A percentile compares a stretch with the other conserved stretches of the same genome.
phyloP scores from a whole-genome alignment of 2,888 invertebrate species.

The Teleiodes luculella region DNA sequence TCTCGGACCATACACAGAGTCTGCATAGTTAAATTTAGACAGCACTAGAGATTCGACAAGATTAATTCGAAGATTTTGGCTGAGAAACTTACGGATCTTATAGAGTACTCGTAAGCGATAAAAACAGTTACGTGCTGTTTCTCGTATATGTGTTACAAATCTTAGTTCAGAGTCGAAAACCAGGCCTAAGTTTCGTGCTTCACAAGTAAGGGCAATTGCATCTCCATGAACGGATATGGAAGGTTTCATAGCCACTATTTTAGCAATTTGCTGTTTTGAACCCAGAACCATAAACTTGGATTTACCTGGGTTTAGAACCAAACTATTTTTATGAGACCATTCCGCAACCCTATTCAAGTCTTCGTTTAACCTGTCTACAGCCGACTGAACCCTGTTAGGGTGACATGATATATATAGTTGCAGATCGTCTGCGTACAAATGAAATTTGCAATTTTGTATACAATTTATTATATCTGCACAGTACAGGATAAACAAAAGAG shows the following conservation, averaged over 20 bases:
- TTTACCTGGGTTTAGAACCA: background rate
- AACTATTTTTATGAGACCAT: no score
- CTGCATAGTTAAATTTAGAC: background rate
- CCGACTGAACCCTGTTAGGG: no score
- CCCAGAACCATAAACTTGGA: no score
- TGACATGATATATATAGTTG: no score
- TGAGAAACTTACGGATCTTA: background rate
- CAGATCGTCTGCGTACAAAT: background rate
- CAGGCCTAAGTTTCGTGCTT: background rate
- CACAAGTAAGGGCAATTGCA: background rate
- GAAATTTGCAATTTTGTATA: background rate
- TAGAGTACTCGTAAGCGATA: background rate
- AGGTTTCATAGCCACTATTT: background rate
- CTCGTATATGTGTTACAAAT: background rate
- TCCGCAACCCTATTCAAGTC: no score
- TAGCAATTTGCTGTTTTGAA: no score
- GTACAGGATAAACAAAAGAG: background rate
- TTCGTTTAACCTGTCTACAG: no score
- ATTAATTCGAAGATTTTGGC: background rate
- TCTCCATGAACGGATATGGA: background rate
- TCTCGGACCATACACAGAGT: background rate
- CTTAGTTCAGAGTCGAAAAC: background rate
- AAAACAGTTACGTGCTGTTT: background rate
- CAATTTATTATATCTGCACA: background rate
- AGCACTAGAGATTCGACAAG: background rate